Conservation (phyloP, 2,888 invertebrate species). For the Sesia apiformis region DNA sequence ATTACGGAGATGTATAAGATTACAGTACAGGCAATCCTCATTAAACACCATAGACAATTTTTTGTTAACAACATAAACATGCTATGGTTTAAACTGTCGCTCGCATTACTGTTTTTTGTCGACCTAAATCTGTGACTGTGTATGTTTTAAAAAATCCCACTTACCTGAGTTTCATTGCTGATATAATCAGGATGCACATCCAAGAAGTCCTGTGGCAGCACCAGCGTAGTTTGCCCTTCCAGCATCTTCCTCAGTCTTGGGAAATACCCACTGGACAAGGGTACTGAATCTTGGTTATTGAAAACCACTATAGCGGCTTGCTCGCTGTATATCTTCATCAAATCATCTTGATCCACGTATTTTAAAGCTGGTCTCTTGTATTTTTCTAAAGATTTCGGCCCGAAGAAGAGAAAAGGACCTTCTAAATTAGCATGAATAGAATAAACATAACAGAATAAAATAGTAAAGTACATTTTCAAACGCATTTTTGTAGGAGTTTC, state of each 20-base stretch:
- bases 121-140: too few relatives aligned
- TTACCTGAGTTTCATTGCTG: conserved; percentile 76
- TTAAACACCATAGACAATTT: too few relatives aligned
- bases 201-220: conserved; percentile 72
- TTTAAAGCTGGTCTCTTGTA: conserved; percentile 67
- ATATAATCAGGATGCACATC: conserved; percentile 75
- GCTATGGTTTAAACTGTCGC: too few relatives aligned
- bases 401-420: conserved; percentile 77
- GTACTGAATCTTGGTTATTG: conserved; percentile 72
- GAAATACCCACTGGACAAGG: conserved; percentile 68
- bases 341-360: conserved; percentile 68
- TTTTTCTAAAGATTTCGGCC: conserved; percentile 61
- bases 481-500: not conserved
- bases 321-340: conserved; percentile 73
- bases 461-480: not conserved
- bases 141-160: not conserved
- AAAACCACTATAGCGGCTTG: conserved; percentile 75
- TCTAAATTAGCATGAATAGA: conserved; percentile 56
- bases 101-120: too few relatives aligned
- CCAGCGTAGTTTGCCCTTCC: conserved; percentile 61
- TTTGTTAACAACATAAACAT: too few relatives aligned
- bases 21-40: too few relatives aligned
- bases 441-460: not conserved
- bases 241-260: conserved; percentile 73
- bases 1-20: too few relatives aligned